These are phyloP conservation scores for Horisme vitalbata DNA, from an alignment of 2,888 invertebrate genomes.

Conservation along the genomic window DNA sequence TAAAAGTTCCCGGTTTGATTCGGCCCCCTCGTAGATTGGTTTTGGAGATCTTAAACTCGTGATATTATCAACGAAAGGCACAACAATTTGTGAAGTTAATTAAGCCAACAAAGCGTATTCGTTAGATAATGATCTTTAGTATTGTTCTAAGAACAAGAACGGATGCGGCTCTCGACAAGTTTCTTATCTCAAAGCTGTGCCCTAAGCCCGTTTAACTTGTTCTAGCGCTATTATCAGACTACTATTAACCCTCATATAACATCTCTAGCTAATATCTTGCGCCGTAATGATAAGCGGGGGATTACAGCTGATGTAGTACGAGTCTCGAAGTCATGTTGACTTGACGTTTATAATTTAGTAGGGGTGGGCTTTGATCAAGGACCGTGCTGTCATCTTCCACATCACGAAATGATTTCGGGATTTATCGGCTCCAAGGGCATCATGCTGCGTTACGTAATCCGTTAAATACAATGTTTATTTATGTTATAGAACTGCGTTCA, in stretches of 20 bases:
- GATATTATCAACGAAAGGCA: constrained; percentile 49
- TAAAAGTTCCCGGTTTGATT: constrained; percentile 44
- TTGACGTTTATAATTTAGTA: constrained; percentile 33
- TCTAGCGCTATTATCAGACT: constrained; percentile 42
- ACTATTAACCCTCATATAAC: constrained; percentile 41
- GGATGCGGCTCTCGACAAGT: constrained; percentile 58
- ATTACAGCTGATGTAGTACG: constrained; percentile 29
- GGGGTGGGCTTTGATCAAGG: constrained; percentile 32
- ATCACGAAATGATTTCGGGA: constrained; percentile 19
- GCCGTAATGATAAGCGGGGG: constrained; percentile 32
- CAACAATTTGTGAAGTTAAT: constrained; percentile 70
- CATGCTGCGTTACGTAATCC: constrained; percentile 9
- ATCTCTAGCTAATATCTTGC: constrained; percentile 40
- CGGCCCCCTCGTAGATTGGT: constrained; percentile 42
- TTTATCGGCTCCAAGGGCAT: constrained; percentile 16
- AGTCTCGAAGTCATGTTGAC: constrained; percentile 32
- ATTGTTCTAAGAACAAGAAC: constrained; percentile 62
- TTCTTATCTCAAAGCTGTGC: constrained; percentile 58
- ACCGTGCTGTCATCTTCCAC: constrained; percentile 24
- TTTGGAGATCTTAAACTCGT: constrained; percentile 45
- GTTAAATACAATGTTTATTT: not conserved
- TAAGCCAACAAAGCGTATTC: constrained; percentile 65
- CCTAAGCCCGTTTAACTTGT: constrained; percentile 46
- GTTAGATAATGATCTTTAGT: constrained; percentile 61
- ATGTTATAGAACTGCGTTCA: constrained; percentile 1